These are phyloP conservation scores for Elgaria multicarinata DNA, from an alignment of 2,113 vertebrate species.

Conservation along the genomic window DNA sequence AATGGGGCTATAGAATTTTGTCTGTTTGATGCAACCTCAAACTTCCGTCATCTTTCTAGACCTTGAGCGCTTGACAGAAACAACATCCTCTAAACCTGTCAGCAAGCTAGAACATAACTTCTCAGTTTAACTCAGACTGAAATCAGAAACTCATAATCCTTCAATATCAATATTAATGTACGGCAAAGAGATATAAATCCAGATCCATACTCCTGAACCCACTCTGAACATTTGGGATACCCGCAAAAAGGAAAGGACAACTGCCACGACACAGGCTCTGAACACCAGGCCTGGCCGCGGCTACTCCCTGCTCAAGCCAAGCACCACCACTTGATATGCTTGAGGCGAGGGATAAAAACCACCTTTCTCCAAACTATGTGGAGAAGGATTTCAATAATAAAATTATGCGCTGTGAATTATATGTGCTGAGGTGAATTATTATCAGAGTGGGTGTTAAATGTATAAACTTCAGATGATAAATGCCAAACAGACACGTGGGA, in stretches of 20 bases:
- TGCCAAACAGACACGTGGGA: too few relatives aligned
- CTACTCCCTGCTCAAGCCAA: too few relatives aligned
- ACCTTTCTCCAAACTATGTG: too few relatives aligned
- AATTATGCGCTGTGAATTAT: too few relatives aligned
- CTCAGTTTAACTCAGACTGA: neutral
- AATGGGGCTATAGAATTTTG: neutral
- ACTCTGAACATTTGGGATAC: neutral
- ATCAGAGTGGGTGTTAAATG: too few relatives aligned
- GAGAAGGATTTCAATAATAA: too few relatives aligned
- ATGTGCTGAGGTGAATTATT: too few relatives aligned
- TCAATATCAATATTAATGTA: neutral
- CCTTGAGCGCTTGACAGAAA: neutral
- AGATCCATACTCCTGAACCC: neutral
- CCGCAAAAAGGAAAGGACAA: neutral
- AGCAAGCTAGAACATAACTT: neutral
- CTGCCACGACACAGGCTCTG: too few relatives aligned
- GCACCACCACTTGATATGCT: too few relatives aligned
- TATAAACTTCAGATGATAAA: too few relatives aligned
- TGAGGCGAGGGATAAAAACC: too few relatives aligned
- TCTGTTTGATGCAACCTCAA: neutral
- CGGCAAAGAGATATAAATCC: neutral
- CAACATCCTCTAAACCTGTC: neutral
- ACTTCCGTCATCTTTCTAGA: neutral
- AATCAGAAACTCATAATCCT: neutral
- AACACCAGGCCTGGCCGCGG: too few relatives aligned